Evolutionary conservation across 2,797 vertebrate genomes (phyloP).

Genomic region (Bradypodion pumilum): DNA sequence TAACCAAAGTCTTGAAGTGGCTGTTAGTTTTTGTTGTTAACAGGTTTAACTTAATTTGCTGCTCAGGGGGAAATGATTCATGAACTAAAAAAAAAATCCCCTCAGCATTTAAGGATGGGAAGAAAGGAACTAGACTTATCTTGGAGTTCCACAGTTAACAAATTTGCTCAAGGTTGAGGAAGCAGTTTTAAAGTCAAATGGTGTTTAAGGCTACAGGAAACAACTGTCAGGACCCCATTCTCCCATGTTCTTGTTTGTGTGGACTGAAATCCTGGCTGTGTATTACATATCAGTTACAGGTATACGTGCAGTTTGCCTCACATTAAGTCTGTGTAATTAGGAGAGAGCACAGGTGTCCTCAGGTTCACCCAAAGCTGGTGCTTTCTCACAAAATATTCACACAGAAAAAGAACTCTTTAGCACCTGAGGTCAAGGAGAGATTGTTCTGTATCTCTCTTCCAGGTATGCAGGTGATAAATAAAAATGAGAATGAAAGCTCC

Average conservation of each 20-base stretch:
- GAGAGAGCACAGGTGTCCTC: conserved; percentile 17
- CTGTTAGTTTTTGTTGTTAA: background rate
- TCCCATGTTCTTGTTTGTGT: background rate
- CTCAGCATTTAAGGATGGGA: background rate
- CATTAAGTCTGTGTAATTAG: background rate
- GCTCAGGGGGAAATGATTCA: background rate
- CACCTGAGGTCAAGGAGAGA: background rate
- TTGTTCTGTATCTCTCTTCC: background rate
- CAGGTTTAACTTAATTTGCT: background rate
- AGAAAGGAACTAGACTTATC: background rate
- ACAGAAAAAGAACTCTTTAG: background rate
- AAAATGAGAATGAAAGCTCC: background rate
- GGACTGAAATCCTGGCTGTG: background rate
- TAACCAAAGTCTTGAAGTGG: background rate
- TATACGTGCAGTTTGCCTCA: conserved; percentile 16
- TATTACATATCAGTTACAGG: conserved; percentile 18
- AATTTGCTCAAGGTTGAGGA: background rate
- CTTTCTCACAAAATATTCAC: background rate
- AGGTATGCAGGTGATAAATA: background rate
- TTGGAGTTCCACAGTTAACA: background rate
- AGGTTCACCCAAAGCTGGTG: conserved; percentile 4
- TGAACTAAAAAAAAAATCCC: background rate
- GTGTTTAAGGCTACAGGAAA: background rate
- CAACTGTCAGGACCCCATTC: background rate
- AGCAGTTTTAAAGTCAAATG: background rate